phyloP scores from a whole-genome alignment of 2,113 vertebrate species.

The Sebastes fasciatus region DNA sequence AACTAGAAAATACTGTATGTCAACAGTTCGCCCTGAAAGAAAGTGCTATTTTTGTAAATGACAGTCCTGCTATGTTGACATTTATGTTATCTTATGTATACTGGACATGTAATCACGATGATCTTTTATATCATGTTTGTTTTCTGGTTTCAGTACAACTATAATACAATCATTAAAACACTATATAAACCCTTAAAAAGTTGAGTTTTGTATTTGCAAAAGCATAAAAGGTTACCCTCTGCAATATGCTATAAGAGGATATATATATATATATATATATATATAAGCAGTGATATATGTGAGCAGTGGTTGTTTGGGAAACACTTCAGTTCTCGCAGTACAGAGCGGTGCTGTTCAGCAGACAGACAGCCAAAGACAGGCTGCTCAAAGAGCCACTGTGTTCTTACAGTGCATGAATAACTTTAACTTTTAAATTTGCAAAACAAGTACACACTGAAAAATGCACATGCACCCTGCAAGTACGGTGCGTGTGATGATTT shows the following conservation, averaged over 20 bases:
- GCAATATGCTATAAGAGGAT: slow-evolving; percentile 17
- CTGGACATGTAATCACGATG: slow-evolving; percentile 14
- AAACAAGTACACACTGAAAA: slow-evolving; percentile 56
- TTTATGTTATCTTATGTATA: slow-evolving; percentile 10
- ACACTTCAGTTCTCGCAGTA: slow-evolving; percentile 58
- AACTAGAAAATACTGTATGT: not conserved
- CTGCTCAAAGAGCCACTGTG: slow-evolving; percentile 74
- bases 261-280: not conserved
- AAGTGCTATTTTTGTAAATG: slow-evolving; percentile 40
- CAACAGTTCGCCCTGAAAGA: not conserved
- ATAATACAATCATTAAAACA: slow-evolving; percentile 53
- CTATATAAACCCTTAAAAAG: slow-evolving; percentile 7
- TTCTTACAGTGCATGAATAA: slow-evolving; percentile 55
- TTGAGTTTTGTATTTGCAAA: slow-evolving; percentile 16
- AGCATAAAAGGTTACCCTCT: not conserved
- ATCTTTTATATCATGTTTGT: slow-evolving; percentile 33
- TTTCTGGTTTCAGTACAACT: slow-evolving; percentile 23
- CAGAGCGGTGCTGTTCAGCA: slow-evolving; percentile 70
- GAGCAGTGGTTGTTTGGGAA: slow-evolving; percentile 48
- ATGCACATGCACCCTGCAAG: not conserved
- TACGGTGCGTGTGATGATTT: slow-evolving; percentile 31
- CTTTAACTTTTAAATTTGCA: slow-evolving; percentile 46
- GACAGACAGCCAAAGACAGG: slow-evolving; percentile 47
- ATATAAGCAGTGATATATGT: slow-evolving; percentile 29
- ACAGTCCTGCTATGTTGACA: slow-evolving; percentile 6